phyloP scores from a whole-genome alignment of 1,140 invertebrate species.

The Rhagoletis pomonella region DNA sequence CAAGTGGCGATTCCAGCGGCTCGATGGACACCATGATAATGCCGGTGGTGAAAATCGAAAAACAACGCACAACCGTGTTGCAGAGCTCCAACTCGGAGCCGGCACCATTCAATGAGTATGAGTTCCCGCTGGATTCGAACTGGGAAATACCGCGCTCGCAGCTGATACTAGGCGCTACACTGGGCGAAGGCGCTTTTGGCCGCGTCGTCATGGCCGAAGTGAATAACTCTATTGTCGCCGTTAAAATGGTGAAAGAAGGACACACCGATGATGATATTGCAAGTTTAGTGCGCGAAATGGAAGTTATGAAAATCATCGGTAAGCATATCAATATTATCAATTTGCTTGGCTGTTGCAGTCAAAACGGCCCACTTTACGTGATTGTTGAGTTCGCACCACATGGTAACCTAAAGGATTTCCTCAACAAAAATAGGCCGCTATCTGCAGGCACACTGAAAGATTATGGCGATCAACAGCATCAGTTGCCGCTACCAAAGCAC shows the following conservation, averaged over 20 bases:
- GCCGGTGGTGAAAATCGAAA: slow-evolving; percentile 90
- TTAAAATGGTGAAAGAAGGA: slow-evolving; percentile 99
- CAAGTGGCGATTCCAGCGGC: slow-evolving; percentile 76
- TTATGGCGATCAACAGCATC: slow-evolving; percentile 74
- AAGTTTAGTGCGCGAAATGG: slow-evolving; percentile 98
- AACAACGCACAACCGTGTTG: slow-evolving; percentile 82
- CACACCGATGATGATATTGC: slow-evolving; percentile 98
- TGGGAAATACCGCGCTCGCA: slow-evolving; percentile 92
- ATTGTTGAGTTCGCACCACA: slow-evolving; percentile 96
- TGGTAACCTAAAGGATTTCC: slow-evolving; percentile 96
- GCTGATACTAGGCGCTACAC: slow-evolving; percentile 84
- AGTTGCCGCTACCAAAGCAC: slow-evolving; percentile 77
- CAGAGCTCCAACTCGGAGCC: slow-evolving; percentile 78
- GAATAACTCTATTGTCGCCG: slow-evolving; percentile 91
- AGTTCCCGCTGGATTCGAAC: slow-evolving; percentile 91
- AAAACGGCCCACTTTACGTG: slow-evolving; percentile 94
- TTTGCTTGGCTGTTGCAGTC: slow-evolving; percentile 96
- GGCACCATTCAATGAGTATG: slow-evolving; percentile 89
- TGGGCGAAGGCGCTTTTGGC: slow-evolving; percentile 97
- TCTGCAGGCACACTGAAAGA: slow-evolving; percentile 64
- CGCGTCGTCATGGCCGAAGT: slow-evolving; percentile 93
- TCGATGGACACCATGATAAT: slow-evolving; percentile 80
- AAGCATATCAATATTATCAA: slow-evolving; percentile 98
- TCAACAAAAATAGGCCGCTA: slow-evolving; percentile 86
- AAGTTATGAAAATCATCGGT: slow-evolving; percentile 99